Evolutionary conservation across 2,113 vertebrate genomes (phyloP), one percentile per base, ranked within the genome.

Genomic region (Mus pahari): DNA sequence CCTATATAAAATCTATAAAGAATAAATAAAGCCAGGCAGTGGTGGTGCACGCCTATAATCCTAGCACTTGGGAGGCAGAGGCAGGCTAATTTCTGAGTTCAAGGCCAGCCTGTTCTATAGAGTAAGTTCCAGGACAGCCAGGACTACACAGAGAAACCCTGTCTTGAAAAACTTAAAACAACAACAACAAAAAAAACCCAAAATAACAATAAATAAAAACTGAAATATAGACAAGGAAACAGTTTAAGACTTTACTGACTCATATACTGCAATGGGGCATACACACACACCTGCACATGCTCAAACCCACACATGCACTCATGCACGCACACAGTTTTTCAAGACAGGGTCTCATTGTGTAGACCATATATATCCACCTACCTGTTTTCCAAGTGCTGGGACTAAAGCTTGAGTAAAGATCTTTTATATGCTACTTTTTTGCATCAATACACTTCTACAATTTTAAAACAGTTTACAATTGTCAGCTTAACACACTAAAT

Each of bases 191-290:
- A n/a, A n/a, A n/a, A n/a, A n/a, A n/a, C n/a, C n/a, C n/a, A n/a
- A n/a, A n/a, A n/a, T n/a, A n/a, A n/a, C n/a, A 97, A 90, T 90
- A 89, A 92, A 79, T 60, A 84, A 84, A 95, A 96, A 74, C 12
- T 50, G 11, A 36, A 86, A 53, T 70, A 53, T 2, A 87, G 33
- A 45, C 16, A 28, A 42, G n/a, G 12, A 83, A 42, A 83, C 7
- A 83, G n/a, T 82, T 74, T 74, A 45, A 74, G 39, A 74, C 22
- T n/a, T 71, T 74, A 74, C 26, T 26, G 39, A 74, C 26, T 24
- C 73, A 74, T 74, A 74, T 74, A 73, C 20, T 74, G 22, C 39
- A 74, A 13, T 10, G 24, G 9, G n/a, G n/a, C 2, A 36, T 33
- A 17, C 66, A 36, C 66, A 36, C 33, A 26, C 22, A 42, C 6